These are phyloP conservation scores for Drosophila nebulosa DNA, from an alignment of 1,140 invertebrate species.

Conservation along the genomic window DNA sequence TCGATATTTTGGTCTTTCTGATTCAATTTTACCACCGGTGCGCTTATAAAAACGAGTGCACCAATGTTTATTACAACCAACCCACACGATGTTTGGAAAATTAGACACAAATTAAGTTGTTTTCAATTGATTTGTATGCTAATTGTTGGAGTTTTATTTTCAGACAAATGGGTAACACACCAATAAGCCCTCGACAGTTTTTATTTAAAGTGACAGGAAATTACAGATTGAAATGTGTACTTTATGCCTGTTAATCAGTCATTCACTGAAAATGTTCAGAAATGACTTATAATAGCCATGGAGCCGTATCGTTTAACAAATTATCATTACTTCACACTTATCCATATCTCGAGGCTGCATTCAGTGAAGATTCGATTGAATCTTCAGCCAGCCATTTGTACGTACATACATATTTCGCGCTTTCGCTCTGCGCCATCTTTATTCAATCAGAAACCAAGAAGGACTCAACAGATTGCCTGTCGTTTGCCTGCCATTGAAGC, in stretches of 20 bases:
- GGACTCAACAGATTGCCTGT: slow-evolving; percentile 76
- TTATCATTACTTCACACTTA: slow-evolving; percentile 47
- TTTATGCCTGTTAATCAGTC: not conserved
- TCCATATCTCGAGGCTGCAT: slow-evolving; percentile 14
- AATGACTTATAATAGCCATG: slow-evolving; percentile 43
- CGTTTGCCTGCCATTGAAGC: slow-evolving; percentile 71
- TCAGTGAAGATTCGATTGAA: slow-evolving; percentile 25
- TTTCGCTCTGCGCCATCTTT: slow-evolving; percentile 43
- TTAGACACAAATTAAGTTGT: slow-evolving; percentile 16
- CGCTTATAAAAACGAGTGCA: slow-evolving; percentile 39
- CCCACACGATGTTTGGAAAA: too few relatives aligned
- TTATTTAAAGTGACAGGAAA: not conserved
- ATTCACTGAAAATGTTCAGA: slow-evolving; percentile 27
- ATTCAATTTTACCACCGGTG: slow-evolving; percentile 15
- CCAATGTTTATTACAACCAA: not conserved
- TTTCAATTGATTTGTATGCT: slow-evolving; percentile 15
- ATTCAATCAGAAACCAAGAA: slow-evolving; percentile 55
- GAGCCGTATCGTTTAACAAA: slow-evolving; percentile 45
- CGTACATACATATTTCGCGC: slow-evolving; percentile 56
- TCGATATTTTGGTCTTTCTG: slow-evolving; percentile 28
- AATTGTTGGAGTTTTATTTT: not conserved
- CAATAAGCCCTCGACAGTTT: not conserved
- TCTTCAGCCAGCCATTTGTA: slow-evolving; percentile 23
- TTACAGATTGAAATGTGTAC: not conserved
- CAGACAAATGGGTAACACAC: not conserved